Conservation (phyloP, 1,140 invertebrate species). For the Plectrocnemia conspersa region DNA sequence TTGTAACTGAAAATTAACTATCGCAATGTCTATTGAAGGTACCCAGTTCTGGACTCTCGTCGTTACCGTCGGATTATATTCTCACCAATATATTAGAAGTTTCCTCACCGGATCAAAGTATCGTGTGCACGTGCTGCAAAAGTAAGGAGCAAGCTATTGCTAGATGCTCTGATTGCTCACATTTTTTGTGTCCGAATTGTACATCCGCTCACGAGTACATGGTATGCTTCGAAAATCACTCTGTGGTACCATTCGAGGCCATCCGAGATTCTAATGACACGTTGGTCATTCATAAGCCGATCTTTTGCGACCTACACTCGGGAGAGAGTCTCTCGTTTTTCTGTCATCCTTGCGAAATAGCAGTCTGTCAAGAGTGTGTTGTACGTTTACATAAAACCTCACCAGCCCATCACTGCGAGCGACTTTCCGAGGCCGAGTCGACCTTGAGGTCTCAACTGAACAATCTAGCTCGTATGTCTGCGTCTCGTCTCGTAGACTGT, state of each 20-base stretch:
- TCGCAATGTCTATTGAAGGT: constrained; percentile 45
- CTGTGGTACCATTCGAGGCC: constrained; percentile 82
- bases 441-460: constrained; percentile 71
- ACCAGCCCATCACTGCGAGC: constrained; percentile 71
- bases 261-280: constrained; percentile 71
- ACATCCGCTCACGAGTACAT: constrained; percentile 91
- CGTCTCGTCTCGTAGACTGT: constrained; percentile 68
- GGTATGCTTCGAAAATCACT: constrained; percentile 90
- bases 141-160: constrained; percentile 86
- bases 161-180: constrained; percentile 87
- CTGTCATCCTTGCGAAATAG: constrained; percentile 76
- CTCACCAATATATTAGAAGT: constrained; percentile 81
- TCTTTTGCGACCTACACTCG: constrained; percentile 71
- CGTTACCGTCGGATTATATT: constrained; percentile 77
- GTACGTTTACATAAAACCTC: constrained; percentile 72
- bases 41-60: constrained; percentile 65
- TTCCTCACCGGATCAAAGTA: constrained; percentile 69
- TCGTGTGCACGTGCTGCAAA: constrained; percentile 83
- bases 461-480: constrained; percentile 65
- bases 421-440: constrained; percentile 67
- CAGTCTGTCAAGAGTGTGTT: constrained; percentile 78
- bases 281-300: constrained; percentile 72
- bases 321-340: constrained; percentile 77
- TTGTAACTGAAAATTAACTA: not conserved
- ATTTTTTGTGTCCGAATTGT: constrained; percentile 88